A percentile compares a stretch with the other conserved stretches of the same genome.
These are phyloP conservation scores for Rhea americana DNA, from an alignment of 2,113 vertebrate species.

Conservation along the genomic window DNA sequence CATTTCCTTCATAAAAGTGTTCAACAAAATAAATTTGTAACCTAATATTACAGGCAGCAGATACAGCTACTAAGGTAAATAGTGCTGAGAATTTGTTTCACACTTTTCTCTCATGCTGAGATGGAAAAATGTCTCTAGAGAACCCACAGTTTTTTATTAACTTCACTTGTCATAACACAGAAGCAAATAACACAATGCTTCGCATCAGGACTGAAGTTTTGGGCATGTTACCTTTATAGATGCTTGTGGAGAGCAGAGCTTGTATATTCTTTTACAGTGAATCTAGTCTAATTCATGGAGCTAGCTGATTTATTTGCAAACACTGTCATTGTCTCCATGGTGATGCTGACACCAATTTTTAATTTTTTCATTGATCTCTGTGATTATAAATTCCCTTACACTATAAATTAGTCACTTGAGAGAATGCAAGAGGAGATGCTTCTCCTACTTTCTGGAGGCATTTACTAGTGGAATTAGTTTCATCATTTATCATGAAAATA, in stretches of 20 bases:
- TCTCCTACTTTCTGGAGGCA: neutral
- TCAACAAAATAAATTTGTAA: neutral
- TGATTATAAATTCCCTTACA: slow-evolving; percentile 8
- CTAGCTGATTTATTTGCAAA: slow-evolving; percentile 40
- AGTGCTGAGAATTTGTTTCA: neutral
- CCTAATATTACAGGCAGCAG: neutral
- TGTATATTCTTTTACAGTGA: neutral
- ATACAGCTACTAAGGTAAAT: neutral
- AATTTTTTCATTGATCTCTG: neutral
- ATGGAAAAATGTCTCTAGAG: neutral
- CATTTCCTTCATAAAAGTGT: neutral
- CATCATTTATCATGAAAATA: neutral
- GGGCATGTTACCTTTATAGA: neutral
- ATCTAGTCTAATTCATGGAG: neutral
- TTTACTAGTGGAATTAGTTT: slow-evolving; percentile 2
- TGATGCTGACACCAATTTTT: neutral
- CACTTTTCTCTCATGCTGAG: neutral
- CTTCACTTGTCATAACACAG: neutral
- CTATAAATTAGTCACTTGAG: slow-evolving; percentile 13
- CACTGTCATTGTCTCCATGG: neutral
- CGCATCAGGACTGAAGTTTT: neutral
- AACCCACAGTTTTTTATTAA: neutral
- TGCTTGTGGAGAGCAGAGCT: neutral
- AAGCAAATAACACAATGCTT: neutral
- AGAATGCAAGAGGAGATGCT: neutral